phyloP scores from a whole-genome alignment of 2,797 vertebrate species.

The Setipinna tenuifilis region DNA sequence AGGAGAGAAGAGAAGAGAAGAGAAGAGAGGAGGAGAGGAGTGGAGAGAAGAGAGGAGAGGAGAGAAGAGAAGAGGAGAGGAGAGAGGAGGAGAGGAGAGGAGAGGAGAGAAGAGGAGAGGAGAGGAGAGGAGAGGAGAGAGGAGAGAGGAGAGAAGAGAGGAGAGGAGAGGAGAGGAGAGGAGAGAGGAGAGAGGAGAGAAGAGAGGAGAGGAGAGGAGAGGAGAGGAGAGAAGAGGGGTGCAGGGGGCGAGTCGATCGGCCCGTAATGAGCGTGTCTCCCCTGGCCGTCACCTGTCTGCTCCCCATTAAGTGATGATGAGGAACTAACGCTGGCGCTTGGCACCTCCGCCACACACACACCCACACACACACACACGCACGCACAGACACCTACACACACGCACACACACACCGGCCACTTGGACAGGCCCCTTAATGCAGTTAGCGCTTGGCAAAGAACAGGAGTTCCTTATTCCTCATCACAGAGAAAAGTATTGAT shows the following conservation, averaged over 20 bases:
- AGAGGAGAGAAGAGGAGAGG: no score
- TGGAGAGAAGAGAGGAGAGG: no score
- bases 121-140: no score
- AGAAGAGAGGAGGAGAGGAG: no score
- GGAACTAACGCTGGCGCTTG: slow-evolving; percentile 70
- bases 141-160: no score
- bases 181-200: no score
- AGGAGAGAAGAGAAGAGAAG: no score
- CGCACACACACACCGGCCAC: slow-evolving; percentile 28
- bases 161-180: no score
- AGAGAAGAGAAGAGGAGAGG: no score
- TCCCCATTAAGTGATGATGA: slow-evolving; percentile 77
- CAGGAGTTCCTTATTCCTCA: slow-evolving; percentile 86
- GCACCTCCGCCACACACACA: slow-evolving; percentile 31
- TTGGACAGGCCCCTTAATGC: slow-evolving; percentile 69
- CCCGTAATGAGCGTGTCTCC: slow-evolving; percentile 76
- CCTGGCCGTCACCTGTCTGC: slow-evolving; percentile 75
- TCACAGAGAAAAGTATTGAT: slow-evolving; percentile 88
- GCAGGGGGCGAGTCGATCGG: slow-evolving; percentile 56
- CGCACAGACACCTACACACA: slow-evolving; percentile 12
- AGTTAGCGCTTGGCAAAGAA: slow-evolving; percentile 81
- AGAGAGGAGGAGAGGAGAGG: no score
- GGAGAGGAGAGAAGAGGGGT: slow-evolving; percentile 2
- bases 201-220: no score
- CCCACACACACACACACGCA: slow-evolving; percentile 26